A percentile compares a stretch with the other conserved stretches of the same genome.
These are phyloP conservation scores for Tragulus kanchil DNA, from an alignment of 2,113 vertebrate genomes.

Conservation along the genomic window DNA sequence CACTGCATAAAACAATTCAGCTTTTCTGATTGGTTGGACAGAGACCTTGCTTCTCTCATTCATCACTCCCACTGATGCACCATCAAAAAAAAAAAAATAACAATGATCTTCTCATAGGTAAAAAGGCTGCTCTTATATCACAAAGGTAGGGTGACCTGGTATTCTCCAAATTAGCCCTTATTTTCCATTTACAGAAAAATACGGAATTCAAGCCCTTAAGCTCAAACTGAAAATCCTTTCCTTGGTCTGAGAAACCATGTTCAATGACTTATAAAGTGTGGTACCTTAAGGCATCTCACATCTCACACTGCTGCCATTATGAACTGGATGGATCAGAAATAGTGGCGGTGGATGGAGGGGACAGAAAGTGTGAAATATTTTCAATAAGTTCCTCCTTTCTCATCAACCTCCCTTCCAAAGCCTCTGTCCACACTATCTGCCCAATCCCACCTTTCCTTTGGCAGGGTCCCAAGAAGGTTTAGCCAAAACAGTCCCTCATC, in stretches of 20 bases:
- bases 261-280: conserved; percentile 1
- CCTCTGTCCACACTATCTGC: neutral
- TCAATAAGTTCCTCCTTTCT: neutral
- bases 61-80: neutral
- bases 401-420: neutral
- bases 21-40: neutral
- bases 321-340: neutral
- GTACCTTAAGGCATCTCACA: neutral
- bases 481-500: neutral
- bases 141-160: neutral
- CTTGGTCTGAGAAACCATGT: no score
- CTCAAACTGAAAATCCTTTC: no score
- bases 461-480: neutral
- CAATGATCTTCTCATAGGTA: neutral
- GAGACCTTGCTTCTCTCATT: neutral
- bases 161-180: neutral
- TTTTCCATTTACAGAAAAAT: neutral
- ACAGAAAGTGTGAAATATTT: neutral
- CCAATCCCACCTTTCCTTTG: neutral
- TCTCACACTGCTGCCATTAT: neutral
- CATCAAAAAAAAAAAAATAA: neutral
- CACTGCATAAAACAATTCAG: neutral
- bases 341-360: neutral
- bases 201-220: no score
- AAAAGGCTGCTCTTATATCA: neutral